Evolutionary conservation across 2,888 invertebrate genomes (phyloP).

Genomic region (Agrochola lota): DNA sequence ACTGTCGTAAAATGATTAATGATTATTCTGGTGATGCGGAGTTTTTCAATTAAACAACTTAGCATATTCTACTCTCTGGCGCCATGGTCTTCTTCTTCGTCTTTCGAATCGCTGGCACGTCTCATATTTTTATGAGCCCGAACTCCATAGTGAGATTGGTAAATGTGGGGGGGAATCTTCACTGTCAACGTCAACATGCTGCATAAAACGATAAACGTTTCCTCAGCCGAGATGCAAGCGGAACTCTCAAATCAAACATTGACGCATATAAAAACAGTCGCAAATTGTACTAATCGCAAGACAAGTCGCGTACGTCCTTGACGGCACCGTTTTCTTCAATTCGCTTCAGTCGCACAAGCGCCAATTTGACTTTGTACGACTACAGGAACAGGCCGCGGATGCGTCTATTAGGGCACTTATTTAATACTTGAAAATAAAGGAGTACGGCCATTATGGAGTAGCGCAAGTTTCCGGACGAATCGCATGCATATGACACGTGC

Average conservation of each 20-base stretch:
- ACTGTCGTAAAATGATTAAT: neutral
- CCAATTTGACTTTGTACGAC: conserved; percentile 70
- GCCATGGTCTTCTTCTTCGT: neutral
- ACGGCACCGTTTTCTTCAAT: conserved; percentile 67
- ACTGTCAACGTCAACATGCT: conserved; percentile 1
- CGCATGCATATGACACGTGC: conserved; percentile 65
- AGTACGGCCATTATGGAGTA: conserved; percentile 73
- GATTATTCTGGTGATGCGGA: neutral
- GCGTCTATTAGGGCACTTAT: conserved; percentile 80
- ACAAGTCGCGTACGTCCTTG: conserved; percentile 59
- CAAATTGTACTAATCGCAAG: conserved; percentile 57
- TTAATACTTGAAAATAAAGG: conserved; percentile 84
- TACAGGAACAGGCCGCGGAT: conserved; percentile 82
- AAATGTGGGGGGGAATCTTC: neutral
- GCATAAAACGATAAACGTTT: conserved; percentile 42
- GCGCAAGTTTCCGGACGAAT: conserved; percentile 70
- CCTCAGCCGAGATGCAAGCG: conserved; percentile 46
- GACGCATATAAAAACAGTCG: conserved; percentile 56
- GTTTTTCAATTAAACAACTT: neutral
- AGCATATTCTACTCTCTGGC: neutral
- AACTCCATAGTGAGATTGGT: neutral
- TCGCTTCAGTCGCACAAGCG: conserved; percentile 64
- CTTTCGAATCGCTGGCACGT: neutral
- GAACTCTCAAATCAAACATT: conserved; percentile 62
- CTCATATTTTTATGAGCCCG: neutral